These are phyloP conservation scores for Athene cunicularia DNA, from an alignment of 2,113 vertebrate genomes.

Conservation along the genomic window DNA sequence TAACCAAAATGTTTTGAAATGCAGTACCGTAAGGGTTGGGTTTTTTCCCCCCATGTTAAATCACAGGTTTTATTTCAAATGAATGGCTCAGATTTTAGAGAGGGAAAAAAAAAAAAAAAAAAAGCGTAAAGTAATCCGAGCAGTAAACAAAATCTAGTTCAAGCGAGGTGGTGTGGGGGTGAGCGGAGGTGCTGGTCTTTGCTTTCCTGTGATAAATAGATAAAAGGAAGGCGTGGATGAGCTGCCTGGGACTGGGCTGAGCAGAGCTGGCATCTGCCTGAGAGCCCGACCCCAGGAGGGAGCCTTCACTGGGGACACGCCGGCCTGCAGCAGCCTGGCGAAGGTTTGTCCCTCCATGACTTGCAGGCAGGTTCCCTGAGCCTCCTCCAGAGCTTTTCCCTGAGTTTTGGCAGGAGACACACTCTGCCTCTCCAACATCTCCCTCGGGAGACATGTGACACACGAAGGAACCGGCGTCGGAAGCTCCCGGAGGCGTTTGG, in stretches of 20 bases:
- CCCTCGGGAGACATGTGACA: not conserved
- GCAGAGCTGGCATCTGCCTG: not conserved
- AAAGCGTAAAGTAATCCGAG: not conserved
- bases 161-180: accelerated
- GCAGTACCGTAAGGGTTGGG: not conserved
- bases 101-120: not conserved
- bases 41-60: not conserved
- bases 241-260: not conserved
- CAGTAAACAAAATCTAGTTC: not conserved
- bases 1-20: constrained; percentile 54
- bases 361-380: not conserved
- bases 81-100: not conserved
- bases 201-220: not conserved
- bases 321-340: not conserved
- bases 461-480: accelerated
- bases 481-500: not conserved
- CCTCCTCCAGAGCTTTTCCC: not conserved
- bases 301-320: accelerated
- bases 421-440: not conserved
- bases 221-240: not conserved
- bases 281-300: not conserved
- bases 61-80: constrained; percentile 7
- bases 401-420: too few relatives aligned
- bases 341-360: not conserved
- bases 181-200: not conserved